These are phyloP conservation scores for Meloidogyne chitwoodi DNA, from an alignment of 1,140 invertebrate species.

Conservation along the genomic window DNA sequence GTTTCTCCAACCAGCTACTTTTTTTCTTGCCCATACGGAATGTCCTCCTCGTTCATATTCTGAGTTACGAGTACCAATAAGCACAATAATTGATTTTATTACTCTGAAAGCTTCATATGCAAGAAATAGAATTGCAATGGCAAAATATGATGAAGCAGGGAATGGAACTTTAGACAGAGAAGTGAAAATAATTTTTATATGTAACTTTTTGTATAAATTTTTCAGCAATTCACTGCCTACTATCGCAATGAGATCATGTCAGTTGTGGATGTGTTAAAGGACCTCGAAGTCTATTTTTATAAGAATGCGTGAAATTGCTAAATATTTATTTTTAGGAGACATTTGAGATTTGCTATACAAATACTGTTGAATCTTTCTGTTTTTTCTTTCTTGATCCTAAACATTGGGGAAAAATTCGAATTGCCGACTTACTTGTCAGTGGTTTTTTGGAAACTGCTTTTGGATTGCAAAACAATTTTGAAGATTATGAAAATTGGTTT, in stretches of 20 bases:
- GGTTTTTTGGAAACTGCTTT: conserved; percentile 32
- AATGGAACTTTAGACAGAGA: conserved; percentile 14
- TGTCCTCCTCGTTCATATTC: neutral
- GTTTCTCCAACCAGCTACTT: neutral
- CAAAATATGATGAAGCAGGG: conserved; percentile 7
- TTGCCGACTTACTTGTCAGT: conserved; percentile 29
- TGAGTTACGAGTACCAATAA: neutral
- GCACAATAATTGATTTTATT: conserved; percentile 6
- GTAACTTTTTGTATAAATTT: neutral
- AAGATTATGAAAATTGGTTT: conserved; percentile 30
- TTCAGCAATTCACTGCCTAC: conserved; percentile 25
- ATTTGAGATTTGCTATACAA: conserved; percentile 16
- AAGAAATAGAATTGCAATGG: conserved; percentile 15
- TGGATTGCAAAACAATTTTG: conserved; percentile 17
- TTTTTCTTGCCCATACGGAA: conserved; percentile 4
- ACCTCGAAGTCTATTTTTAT: conserved; percentile 13
- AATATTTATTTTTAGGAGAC: conserved; percentile 19
- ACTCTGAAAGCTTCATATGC: conserved; percentile 5
- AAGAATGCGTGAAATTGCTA: too few species aligned
- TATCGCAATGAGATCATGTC: conserved; percentile 12
- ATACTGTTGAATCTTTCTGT: conserved; percentile 31
- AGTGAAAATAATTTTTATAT: neutral
- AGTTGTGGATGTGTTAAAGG: conserved; percentile 10
- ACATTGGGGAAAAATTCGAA: conserved; percentile 23
- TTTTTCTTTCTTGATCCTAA: conserved; percentile 36